Evolutionary conservation across 2,888 invertebrate genomes (phyloP).

Genomic region (Tetanocera ferruginea): DNA sequence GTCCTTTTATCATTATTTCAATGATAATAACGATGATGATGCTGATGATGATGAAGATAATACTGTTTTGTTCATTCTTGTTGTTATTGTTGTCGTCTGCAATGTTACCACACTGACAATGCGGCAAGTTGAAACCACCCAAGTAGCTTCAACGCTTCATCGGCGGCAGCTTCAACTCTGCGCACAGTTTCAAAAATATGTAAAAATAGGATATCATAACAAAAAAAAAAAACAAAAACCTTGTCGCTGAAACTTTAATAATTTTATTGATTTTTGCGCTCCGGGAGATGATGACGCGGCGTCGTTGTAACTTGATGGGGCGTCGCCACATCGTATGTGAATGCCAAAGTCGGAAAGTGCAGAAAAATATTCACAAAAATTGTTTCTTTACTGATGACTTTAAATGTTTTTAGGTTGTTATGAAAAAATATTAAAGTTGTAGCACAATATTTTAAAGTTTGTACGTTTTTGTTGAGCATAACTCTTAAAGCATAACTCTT

Average conservation of each 20-base stretch:
- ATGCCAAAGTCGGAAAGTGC: neutral
- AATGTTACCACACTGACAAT: neutral
- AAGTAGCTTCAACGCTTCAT: neutral
- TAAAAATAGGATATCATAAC: too few relatives aligned
- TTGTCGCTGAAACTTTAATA: conserved; percentile 41
- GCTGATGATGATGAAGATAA: neutral
- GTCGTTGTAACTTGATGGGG: conserved; percentile 29
- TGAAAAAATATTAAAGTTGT: too few relatives aligned
- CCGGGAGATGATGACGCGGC: conserved; percentile 26
- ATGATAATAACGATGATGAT: neutral
- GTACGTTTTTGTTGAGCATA: too few relatives aligned
- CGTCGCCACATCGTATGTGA: neutral
- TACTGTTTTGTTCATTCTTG: neutral
- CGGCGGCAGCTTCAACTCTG: neutral
- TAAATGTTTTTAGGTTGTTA: too few relatives aligned
- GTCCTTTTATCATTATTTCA: conserved; percentile 60
- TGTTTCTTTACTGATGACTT: neutral
- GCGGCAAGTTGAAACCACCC: neutral
- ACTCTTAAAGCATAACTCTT: too few relatives aligned
- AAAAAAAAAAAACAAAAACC: neutral
- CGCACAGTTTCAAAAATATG: neutral
- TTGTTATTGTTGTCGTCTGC: neutral
- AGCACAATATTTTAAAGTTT: too few relatives aligned
- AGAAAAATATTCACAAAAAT: neutral
- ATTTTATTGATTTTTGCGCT: conserved; percentile 41